Conservation (phyloP, 2,797 vertebrate species). For the Chiroxiphia lanceolata region DNA sequence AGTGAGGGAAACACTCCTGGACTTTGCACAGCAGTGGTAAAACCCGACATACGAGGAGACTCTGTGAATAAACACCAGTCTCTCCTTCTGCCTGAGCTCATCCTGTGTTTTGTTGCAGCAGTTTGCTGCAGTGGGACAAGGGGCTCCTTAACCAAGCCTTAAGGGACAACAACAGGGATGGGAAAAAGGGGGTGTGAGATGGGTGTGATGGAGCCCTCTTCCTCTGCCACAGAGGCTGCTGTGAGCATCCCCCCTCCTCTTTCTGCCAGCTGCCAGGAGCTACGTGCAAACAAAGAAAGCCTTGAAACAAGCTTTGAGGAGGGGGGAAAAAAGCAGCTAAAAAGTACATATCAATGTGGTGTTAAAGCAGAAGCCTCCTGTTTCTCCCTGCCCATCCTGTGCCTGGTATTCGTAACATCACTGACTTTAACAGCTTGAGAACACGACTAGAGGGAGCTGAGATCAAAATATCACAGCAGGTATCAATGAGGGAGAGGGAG, state of each 20-base stretch:
- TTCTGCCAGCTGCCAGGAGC: not conserved
- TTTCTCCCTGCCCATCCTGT: not conserved
- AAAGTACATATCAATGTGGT: not conserved
- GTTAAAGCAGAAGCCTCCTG: not conserved
- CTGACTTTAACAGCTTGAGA: not conserved
- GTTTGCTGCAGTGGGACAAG: not conserved
- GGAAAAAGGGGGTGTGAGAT: not conserved
- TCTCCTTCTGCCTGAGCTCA: not conserved
- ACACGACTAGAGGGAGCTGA: not conserved
- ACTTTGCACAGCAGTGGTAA: not conserved
- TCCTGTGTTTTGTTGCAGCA: not conserved
- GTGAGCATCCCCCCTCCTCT: not conserved
- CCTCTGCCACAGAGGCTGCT: not conserved
- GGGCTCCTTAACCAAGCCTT: not conserved
- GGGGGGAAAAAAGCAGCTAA: not conserved
- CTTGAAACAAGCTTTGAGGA: not conserved
- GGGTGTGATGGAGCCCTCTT: not conserved
- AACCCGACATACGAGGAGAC: fast-evolving
- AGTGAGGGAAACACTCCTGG: not conserved
- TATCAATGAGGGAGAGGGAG: not conserved
- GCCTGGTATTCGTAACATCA: not conserved
- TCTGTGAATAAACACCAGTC: not conserved
- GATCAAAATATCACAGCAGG: not conserved
- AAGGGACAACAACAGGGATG: not conserved
- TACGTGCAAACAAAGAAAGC: not conserved